Percentiles rank a stretch among this genome's conserved stretches.
These are phyloP conservation scores for Sebastes iracundus DNA, from an alignment of 2,797 vertebrate species.

Conservation along the genomic window DNA sequence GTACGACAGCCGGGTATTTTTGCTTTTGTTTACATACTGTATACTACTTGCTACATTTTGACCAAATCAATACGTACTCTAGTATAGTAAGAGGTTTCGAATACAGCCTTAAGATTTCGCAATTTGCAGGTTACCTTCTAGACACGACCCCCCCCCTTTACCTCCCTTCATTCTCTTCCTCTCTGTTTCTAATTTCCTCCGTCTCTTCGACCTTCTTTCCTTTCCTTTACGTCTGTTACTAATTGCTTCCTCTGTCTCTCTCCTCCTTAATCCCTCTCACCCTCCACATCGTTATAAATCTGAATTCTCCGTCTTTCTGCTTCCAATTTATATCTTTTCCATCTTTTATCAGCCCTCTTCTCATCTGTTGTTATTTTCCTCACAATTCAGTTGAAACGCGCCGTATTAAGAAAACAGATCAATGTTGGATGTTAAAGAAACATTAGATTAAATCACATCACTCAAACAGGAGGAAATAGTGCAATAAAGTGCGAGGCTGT, in stretches of 20 bases:
- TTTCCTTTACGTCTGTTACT: neutral
- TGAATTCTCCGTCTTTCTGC: constrained; percentile 10
- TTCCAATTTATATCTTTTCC: constrained; percentile 15
- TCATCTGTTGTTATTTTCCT: neutral
- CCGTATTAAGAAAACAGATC: neutral
- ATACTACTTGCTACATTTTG: too few relatives aligned
- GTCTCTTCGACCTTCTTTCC: neutral
- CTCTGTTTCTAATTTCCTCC: neutral
- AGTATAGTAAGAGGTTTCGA: too few relatives aligned
- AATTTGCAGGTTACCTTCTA: too few relatives aligned
- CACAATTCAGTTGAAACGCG: neutral
- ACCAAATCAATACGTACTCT: too few relatives aligned
- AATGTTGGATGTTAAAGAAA: neutral
- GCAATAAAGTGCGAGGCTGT: accelerated
- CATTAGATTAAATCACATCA: neutral
- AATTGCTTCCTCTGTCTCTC: neutral
- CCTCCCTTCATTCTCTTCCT: neutral
- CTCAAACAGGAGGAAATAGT: neutral
- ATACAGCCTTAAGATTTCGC: too few relatives aligned
- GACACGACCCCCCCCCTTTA: neutral
- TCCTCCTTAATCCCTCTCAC: neutral
- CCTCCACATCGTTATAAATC: constrained; percentile 1
- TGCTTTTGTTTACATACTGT: too few relatives aligned
- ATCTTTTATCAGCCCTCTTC: accelerated
- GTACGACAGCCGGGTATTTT: too few relatives aligned